Evolutionary conservation across 2,888 invertebrate genomes (phyloP).

Genomic region (Xanthostigma xanthostigma): DNA sequence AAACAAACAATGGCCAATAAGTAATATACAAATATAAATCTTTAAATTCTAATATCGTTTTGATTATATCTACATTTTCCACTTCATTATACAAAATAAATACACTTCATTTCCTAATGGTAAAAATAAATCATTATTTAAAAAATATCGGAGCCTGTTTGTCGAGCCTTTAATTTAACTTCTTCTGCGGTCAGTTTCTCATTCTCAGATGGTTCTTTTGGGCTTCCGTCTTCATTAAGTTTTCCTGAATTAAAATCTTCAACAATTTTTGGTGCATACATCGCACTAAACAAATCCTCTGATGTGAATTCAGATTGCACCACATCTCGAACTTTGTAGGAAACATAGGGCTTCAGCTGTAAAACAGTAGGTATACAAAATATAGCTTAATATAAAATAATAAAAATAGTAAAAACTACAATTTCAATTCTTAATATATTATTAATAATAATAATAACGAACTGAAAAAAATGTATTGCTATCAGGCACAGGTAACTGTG

Average conservation of each 20-base stretch:
- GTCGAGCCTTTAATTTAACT: slow-evolving; percentile 51
- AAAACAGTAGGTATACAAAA: slow-evolving; percentile 18
- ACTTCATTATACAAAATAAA: too few relatives aligned
- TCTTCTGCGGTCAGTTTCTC: slow-evolving; percentile 58
- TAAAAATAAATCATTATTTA: slow-evolving; percentile 8
- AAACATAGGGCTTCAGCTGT: slow-evolving; percentile 83
- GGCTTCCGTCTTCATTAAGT: slow-evolving; percentile 49
- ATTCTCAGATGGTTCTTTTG: slow-evolving; percentile 53
- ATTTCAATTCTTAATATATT: not conserved
- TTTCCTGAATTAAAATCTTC: slow-evolving; percentile 58
- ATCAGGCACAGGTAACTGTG: too few relatives aligned
- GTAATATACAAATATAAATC: too few relatives aligned
- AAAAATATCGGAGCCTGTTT: slow-evolving; percentile 75
- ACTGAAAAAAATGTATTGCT: too few relatives aligned
- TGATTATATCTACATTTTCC: too few relatives aligned
- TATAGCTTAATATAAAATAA: slow-evolving; percentile 4
- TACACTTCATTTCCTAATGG: too few relatives aligned
- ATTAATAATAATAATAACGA: too few relatives aligned
- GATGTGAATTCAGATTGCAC: slow-evolving; percentile 70
- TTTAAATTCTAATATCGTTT: too few relatives aligned
- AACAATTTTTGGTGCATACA: slow-evolving; percentile 66
- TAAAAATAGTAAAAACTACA: not conserved
- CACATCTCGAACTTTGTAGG: slow-evolving; percentile 65
- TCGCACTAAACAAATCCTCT: slow-evolving; percentile 62
- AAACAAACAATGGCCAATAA: too few relatives aligned